A percentile compares a stretch with the other conserved stretches of the same genome.
These are phyloP conservation scores for Spea bombifrons DNA, from an alignment of 2,113 vertebrate genomes.

Conservation along the genomic window DNA sequence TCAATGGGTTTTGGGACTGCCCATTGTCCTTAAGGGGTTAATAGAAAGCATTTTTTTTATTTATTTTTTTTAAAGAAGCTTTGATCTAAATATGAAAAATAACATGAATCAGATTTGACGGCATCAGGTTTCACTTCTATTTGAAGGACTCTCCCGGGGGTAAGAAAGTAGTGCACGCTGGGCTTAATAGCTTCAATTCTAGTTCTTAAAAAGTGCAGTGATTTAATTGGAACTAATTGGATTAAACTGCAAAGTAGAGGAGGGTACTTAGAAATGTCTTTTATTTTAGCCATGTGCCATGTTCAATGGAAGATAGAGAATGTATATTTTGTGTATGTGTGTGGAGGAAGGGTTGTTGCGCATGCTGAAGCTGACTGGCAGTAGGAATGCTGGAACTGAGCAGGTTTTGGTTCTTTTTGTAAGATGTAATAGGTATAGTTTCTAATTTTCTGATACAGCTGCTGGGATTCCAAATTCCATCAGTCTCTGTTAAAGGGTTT, in stretches of 20 bases:
- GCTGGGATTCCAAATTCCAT: no score
- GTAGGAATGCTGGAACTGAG: no score
- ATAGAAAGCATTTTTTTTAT: conserved; percentile 28
- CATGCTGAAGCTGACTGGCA: no score
- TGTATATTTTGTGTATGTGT: neutral
- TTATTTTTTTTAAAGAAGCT: conserved; percentile 16
- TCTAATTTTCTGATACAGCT: no score
- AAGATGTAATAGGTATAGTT: no score
- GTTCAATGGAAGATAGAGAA: neutral
- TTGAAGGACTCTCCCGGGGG: conserved; percentile 30
- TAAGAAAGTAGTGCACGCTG: conserved; percentile 14
- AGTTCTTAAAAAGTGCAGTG: conserved; percentile 23
- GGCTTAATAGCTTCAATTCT: conserved; percentile 19
- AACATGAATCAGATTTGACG: conserved; percentile 10
- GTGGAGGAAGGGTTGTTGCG: no score
- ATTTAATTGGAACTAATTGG: conserved; percentile 44
- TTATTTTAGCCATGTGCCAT: neutral
- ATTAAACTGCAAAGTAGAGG: conserved; percentile 25
- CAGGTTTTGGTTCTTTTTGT: no score
- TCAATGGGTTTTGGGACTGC: no score
- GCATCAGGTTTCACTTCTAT: conserved; percentile 2
- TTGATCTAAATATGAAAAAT: conserved; percentile 21
- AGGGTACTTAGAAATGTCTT: neutral
- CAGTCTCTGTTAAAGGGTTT: no score
- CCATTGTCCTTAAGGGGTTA: no score